phyloP scores from a whole-genome alignment of 2,113 vertebrate genomes.

The Salminus brasiliensis region DNA sequence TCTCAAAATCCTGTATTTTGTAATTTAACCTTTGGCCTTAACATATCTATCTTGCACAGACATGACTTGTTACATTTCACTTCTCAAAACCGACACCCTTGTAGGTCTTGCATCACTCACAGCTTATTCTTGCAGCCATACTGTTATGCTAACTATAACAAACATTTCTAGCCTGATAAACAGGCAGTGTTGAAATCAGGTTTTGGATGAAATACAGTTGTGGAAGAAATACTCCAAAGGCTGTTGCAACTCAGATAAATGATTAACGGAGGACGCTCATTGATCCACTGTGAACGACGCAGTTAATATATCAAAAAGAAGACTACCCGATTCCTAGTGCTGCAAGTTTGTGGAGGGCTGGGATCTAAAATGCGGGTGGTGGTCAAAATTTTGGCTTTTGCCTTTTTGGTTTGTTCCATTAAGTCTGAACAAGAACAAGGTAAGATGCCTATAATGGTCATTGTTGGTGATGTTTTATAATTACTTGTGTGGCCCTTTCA shows the following conservation, averaged over 20 bases:
- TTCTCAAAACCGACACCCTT: not conserved
- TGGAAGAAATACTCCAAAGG: not conserved
- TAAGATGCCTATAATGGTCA: not conserved
- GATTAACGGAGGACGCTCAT: conserved; percentile 14
- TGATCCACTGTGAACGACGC: not conserved
- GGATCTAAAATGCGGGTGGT: conserved; percentile 26
- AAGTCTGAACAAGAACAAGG: not conserved
- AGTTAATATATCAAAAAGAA: not conserved
- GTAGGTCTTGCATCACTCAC: not conserved
- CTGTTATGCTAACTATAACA: not conserved
- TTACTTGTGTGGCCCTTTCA: not conserved
- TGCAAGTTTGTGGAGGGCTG: not conserved
- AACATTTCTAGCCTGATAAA: not conserved
- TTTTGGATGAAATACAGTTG: not conserved
- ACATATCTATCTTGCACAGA: not conserved
- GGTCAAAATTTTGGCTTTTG: conserved; percentile 12
- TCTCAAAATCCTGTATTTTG: not conserved
- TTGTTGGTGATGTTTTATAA: not conserved
- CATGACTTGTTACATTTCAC: not conserved
- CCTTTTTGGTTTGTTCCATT: conserved; percentile 19
- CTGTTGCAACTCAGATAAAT: conserved; percentile 29
- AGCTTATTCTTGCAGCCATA: not conserved
- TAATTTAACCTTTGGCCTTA: not conserved
- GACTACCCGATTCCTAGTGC: not conserved
- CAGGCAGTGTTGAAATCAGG: not conserved